Base-by-base conservation (phyloP, 2,888 invertebrate genomes). In the Netelia fuscicornis region DNA sequence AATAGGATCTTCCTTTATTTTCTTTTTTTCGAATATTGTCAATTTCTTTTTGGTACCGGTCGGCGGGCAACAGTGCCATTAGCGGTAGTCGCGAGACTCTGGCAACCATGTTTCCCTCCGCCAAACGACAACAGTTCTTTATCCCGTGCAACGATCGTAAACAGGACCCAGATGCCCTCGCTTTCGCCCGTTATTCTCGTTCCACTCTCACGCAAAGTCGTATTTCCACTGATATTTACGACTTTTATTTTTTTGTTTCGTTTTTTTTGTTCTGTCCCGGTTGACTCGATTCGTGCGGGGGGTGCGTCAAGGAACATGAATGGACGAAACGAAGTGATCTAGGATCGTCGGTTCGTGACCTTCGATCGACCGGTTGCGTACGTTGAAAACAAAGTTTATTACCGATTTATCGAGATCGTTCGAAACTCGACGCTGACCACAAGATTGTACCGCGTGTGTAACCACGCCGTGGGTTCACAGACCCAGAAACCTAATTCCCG, bases 151-250 rank as follows among this genome's bases (percentile, higher is more conserved):
- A 13, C 48, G 11, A 48, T 48, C 13, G 10, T 13, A 48, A 48
- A 48, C 48, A 48, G 48, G 48, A 48, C 48, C 48, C 74, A 54
- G 68, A 74, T 58, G 60, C 70, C 72, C 54, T 71, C 79, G 86
- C 86, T 86, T 81, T 81, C 84, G 79, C 81, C 81, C 17, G 80
- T 70, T 44, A 75, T 71, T 83, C 83, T 65, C 42, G 79, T 64
- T 83, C 65, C 70, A 71, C 77, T 77, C 72, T 79, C 58, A 56
- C 37, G 37, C 79, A 62, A 52, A 60, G 37, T 56, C 60, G 30
- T 70, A 56, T 71, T 79, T 79, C 56, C 70, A 58, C 44, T 64
- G 48, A 42, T 70, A 56, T 20, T 44, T 44, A 17, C 79, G 48
- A 83, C 74, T 56, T 75, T 83, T 6, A 37, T 30, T 30, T 30